Percentiles rank a stretch among this genome's conserved stretches.
These are phyloP conservation scores for Erinaceus europaeus DNA, from an alignment of 2,113 vertebrate genomes.

Conservation along the genomic window DNA sequence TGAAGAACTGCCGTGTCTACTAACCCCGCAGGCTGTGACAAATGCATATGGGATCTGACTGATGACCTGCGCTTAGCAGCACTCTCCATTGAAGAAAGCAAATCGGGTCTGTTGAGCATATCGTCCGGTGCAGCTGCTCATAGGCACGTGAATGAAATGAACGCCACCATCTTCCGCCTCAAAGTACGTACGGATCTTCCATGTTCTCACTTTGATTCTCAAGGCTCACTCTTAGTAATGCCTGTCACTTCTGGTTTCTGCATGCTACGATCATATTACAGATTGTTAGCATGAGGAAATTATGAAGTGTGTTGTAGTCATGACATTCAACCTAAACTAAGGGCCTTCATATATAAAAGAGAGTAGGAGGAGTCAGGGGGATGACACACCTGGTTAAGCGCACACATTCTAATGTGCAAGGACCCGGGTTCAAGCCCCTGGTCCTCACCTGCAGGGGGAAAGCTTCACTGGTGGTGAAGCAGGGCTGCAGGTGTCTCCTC, in stretches of 20 bases:
- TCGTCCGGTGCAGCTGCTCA: constrained; percentile 93
- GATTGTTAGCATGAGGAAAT: neutral
- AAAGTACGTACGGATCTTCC: constrained; percentile 75
- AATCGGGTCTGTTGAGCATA: constrained; percentile 88
- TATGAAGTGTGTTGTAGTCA: neutral
- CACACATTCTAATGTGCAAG: too few relatives aligned
- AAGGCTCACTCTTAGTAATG: neutral
- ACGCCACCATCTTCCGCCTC: constrained; percentile 87
- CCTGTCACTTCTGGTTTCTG: neutral
- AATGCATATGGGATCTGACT: constrained; percentile 95
- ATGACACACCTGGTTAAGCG: too few relatives aligned
- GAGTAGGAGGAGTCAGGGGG: too few relatives aligned
- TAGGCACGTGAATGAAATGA: constrained; percentile 89
- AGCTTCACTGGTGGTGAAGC: too few relatives aligned
- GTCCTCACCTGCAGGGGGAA: too few relatives aligned
- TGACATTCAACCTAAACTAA: neutral
- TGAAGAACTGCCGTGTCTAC: constrained; percentile 1
- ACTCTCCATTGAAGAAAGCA: constrained; percentile 89
- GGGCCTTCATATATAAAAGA: neutral
- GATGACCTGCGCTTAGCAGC: constrained; percentile 89
- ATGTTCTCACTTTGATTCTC: neutral
- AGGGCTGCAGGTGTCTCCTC: too few relatives aligned
- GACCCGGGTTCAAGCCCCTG: too few relatives aligned
- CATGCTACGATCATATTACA: neutral
- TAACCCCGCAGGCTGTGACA: constrained; percentile 89